Percentiles rank a stretch among this genome's conserved stretches.
Conservation (phyloP, 2,113 vertebrate species). For the Zosterops pallidus region DNA sequence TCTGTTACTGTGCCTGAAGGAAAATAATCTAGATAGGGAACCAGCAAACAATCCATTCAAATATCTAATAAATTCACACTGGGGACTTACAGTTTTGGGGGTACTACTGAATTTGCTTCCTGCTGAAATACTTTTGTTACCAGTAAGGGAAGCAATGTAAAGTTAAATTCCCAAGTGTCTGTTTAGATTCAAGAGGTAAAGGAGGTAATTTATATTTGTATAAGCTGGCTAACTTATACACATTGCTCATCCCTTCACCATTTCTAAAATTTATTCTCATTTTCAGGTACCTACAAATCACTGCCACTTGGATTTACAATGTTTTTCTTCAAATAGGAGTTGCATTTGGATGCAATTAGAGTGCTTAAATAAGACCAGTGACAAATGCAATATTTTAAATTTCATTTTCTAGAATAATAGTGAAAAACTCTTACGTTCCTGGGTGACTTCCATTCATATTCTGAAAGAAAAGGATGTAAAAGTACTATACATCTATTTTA, state of each 20-base stretch:
- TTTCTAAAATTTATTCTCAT: neutral
- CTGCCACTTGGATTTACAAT: neutral
- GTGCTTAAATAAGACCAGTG: neutral
- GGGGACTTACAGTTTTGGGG: neutral
- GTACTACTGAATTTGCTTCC: neutral
- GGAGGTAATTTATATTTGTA: neutral
- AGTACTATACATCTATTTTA: neutral
- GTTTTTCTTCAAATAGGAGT: neutral
- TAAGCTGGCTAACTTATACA: neutral
- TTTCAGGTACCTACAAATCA: neutral
- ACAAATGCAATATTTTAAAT: neutral
- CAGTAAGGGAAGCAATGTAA: neutral
- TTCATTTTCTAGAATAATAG: neutral
- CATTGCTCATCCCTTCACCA: neutral
- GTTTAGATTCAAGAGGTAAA: neutral
- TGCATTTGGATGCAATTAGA: neutral
- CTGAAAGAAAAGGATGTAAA: neutral
- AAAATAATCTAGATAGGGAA: neutral
- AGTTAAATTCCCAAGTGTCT: neutral
- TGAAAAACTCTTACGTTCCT: neutral
- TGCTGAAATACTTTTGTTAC: neutral
- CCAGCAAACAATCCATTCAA: neutral
- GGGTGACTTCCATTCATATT: neutral
- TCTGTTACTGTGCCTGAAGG: neutral
- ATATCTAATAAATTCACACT: neutral